A percentile compares a stretch with the other conserved stretches of the same genome.
Evolutionary conservation across 2,797 vertebrate species (phyloP).

Genomic region (Gouania willdenowi): DNA sequence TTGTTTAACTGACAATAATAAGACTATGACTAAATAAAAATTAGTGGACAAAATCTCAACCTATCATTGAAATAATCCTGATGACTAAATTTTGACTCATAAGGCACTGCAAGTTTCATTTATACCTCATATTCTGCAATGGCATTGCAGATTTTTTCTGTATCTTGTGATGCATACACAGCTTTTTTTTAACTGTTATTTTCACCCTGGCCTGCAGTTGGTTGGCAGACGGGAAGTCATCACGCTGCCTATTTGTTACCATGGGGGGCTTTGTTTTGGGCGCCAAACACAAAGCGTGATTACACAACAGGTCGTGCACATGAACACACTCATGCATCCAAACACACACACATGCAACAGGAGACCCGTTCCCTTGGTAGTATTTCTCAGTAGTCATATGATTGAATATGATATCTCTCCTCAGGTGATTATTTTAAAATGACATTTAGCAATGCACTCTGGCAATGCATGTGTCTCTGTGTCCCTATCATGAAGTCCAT

Average conservation of each 20-base stretch:
- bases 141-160: constrained; percentile 18
- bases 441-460: constrained; percentile 41
- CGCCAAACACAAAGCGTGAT: not conserved
- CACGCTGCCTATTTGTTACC: constrained; percentile 34
- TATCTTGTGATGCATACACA: too few species aligned
- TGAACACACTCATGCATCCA: constrained; percentile 4
- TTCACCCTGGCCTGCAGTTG: constrained; percentile 24
- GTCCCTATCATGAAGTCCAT: too few species aligned
- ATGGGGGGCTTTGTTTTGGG: constrained; percentile 34
- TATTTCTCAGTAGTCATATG: constrained; percentile 43
- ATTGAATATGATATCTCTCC: constrained; percentile 42
- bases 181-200: constrained; percentile 15
- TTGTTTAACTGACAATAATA: too few species aligned
- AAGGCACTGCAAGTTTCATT: too few species aligned
- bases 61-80: too few species aligned
- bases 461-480: not conserved
- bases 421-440: constrained; percentile 44
- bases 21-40: too few species aligned
- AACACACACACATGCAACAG: constrained; percentile 33
- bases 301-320: constrained; percentile 1
- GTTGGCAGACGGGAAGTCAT: constrained; percentile 16
- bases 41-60: too few species aligned
- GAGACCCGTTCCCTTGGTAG: constrained; percentile 57
- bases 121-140: not conserved
- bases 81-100: too few species aligned